A percentile compares a stretch with the other conserved stretches of the same genome.
These are phyloP conservation scores for Steinernema scapterisci DNA, from an alignment of 2,888 invertebrate species.

Conservation along the genomic window DNA sequence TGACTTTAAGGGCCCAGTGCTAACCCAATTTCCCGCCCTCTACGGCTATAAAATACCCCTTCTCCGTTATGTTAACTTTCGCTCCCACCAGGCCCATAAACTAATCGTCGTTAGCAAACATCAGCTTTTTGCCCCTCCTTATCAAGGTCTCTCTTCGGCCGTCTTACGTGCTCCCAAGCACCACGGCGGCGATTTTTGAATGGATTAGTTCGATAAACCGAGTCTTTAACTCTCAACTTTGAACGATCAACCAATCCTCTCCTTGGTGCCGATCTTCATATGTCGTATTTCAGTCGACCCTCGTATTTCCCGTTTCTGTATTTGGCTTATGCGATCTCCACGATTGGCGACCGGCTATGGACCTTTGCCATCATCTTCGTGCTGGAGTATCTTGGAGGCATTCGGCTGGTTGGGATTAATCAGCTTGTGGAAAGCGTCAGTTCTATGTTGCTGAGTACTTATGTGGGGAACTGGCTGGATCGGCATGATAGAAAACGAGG, in stretches of 20 bases:
- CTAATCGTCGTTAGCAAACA: too few species aligned
- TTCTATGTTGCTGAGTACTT: conserved; percentile 45
- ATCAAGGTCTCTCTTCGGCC: not conserved
- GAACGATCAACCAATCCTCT: conserved; percentile 21
- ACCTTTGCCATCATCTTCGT: conserved; percentile 47
- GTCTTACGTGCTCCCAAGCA: not conserved
- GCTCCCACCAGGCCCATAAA: too few species aligned
- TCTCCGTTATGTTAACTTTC: too few species aligned
- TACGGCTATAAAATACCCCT: too few species aligned
- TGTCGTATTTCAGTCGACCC: conserved; percentile 35
- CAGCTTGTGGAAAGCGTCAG: conserved; percentile 42
- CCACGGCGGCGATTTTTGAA: not conserved
- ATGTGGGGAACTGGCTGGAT: conserved; percentile 46
- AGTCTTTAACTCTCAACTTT: conserved; percentile 10
- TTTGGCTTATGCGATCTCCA: conserved; percentile 40
- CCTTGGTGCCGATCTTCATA: not conserved
- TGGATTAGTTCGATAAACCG: conserved; percentile 1
- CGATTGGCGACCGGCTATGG: conserved; percentile 46
- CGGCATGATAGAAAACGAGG: conserved; percentile 39
- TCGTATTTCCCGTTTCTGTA: conserved; percentile 39
- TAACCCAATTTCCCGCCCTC: too few species aligned
- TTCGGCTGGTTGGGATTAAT: conserved; percentile 45
- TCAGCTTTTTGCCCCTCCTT: too few species aligned
- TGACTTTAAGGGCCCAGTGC: too few species aligned
- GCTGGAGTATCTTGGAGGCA: conserved; percentile 42